Evolutionary conservation across 2,888 invertebrate genomes (phyloP).

Genomic region (Loripinus fragilis): DNA sequence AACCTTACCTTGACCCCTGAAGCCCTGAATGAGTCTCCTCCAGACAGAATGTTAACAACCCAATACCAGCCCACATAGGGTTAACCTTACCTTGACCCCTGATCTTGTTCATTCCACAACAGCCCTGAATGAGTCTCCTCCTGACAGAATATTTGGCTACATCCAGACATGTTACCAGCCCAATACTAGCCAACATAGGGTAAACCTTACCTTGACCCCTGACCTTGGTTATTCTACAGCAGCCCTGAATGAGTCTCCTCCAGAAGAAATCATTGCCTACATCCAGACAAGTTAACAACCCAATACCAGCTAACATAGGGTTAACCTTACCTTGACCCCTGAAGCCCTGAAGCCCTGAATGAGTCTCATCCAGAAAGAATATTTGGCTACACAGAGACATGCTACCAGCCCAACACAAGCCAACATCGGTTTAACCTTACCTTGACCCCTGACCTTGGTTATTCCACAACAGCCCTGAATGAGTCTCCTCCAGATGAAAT

Average conservation of each 20-base stretch:
- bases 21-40: too few relatives aligned
- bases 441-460: slow-evolving; percentile 86
- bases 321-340: too few relatives aligned
- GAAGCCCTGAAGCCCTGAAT: too few relatives aligned
- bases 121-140: too few relatives aligned
- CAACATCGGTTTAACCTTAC: too few relatives aligned
- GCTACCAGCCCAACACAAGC: slow-evolving; percentile 94
- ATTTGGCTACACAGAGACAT: slow-evolving; percentile 91
- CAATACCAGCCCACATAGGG: too few relatives aligned
- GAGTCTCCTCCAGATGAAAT: slow-evolving; percentile 91
- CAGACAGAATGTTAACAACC: too few relatives aligned
- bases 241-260: slow-evolving; percentile 90
- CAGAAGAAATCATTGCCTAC: slow-evolving; percentile 89
- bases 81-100: too few relatives aligned
- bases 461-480: slow-evolving; percentile 90
- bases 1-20: too few relatives aligned
- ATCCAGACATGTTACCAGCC: too few relatives aligned
- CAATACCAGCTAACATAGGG: slow-evolving; percentile 95
- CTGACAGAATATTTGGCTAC: slow-evolving; percentile 88
- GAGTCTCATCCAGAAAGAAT: slow-evolving; percentile 91
- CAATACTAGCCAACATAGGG: too few relatives aligned
- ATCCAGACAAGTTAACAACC: slow-evolving; percentile 95
- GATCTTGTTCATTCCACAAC: too few relatives aligned
- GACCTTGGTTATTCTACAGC: slow-evolving; percentile 89
- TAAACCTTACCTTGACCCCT: slow-evolving; percentile 85